phyloP scores from a whole-genome alignment of 2,888 invertebrate genomes.

The Biston stratarius region DNA sequence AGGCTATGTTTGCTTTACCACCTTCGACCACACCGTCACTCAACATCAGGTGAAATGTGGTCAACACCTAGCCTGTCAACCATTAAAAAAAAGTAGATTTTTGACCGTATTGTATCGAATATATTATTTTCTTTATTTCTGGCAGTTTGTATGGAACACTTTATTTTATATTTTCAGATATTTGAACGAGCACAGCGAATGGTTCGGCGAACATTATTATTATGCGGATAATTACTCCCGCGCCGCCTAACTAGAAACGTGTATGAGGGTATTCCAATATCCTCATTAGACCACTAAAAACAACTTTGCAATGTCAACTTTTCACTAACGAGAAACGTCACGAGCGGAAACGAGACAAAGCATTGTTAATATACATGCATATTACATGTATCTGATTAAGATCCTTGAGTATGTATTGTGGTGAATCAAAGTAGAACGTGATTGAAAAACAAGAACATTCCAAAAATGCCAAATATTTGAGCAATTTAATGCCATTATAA shows the following conservation, averaged over 20 bases:
- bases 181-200: slow-evolving; percentile 92
- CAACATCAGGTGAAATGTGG: too few relatives aligned
- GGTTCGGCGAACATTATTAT: slow-evolving; percentile 93
- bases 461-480: background rate
- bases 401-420: background rate
- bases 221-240: slow-evolving; percentile 80
- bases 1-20: too few relatives aligned
- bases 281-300: slow-evolving; percentile 2
- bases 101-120: too few relatives aligned
- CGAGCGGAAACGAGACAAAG: background rate
- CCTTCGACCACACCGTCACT: too few relatives aligned
- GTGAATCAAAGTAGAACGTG: background rate
- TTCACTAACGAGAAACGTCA: background rate
- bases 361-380: background rate
- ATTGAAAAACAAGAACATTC: background rate
- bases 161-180: slow-evolving; percentile 85
- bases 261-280: slow-evolving; percentile 49
- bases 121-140: background rate
- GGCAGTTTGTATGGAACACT: background rate
- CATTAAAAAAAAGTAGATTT: too few relatives aligned
- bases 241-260: slow-evolving; percentile 47
- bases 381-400: background rate
- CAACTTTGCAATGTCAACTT: background rate
- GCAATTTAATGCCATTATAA: background rate
- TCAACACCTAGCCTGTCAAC: too few relatives aligned